These are phyloP conservation scores for Sarotherodon lohbergeri DNA, from an alignment of 2,113 vertebrate genomes.

Conservation along the genomic window DNA sequence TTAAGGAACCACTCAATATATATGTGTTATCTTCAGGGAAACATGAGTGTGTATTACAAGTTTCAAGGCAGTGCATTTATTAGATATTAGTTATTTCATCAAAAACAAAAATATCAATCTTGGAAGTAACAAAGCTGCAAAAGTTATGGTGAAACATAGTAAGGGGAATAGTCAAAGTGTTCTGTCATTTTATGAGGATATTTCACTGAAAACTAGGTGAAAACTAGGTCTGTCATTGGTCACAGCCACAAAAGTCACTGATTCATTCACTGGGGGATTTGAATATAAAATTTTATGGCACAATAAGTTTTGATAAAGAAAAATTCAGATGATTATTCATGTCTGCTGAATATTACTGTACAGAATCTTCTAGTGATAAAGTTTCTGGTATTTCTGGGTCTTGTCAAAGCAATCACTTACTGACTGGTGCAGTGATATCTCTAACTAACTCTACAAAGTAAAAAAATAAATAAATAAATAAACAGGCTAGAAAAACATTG, in stretches of 20 bases:
- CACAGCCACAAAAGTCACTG: neutral
- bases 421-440: neutral
- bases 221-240: neutral
- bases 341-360: neutral
- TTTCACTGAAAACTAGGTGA: neutral
- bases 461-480: neutral
- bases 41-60: neutral
- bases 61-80: neutral
- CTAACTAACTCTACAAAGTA: neutral
- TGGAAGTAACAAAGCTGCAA: neutral
- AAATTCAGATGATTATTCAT: neutral
- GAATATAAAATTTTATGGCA: neutral
- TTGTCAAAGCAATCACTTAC: neutral
- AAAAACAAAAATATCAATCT: neutral
- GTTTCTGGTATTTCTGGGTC: neutral
- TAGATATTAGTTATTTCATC: neutral
- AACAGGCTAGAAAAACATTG: neutral
- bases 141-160: neutral
- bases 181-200: neutral
- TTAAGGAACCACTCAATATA: neutral
- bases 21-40: fast-evolving
- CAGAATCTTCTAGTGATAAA: neutral
- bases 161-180: neutral
- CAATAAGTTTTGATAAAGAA: neutral
- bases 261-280: neutral